Evolutionary conservation across 53 echinoderm and acorn worm genomes (phyloP).

Genomic region (Actinopyga echinites): DNA sequence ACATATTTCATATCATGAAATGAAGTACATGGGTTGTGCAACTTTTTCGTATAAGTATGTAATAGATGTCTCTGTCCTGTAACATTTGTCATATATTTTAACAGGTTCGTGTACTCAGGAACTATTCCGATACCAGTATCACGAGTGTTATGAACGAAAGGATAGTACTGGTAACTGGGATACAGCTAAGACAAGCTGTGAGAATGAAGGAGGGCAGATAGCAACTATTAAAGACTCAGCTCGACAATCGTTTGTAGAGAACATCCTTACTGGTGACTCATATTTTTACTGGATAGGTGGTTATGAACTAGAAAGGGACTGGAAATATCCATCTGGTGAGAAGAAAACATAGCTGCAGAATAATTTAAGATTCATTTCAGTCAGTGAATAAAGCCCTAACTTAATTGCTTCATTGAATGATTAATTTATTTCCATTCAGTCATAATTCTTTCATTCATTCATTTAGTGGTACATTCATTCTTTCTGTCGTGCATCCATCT

Average conservation of each 20-base stretch:
- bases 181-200: not conserved
- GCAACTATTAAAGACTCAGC: conserved; percentile 1
- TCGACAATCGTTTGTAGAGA: not conserved
- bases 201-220: not conserved
- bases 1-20: too few relatives aligned
- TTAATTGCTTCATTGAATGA: too few relatives aligned
- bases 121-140: not conserved
- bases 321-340: conserved; percentile 21
- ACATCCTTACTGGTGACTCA: not conserved
- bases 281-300: not conserved
- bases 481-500: too few relatives aligned
- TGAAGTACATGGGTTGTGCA: too few relatives aligned
- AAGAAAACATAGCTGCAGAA: too few relatives aligned
- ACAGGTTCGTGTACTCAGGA: not conserved
- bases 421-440: too few relatives aligned
- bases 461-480: too few relatives aligned
- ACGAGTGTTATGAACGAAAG: not conserved
- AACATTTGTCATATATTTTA: not conserved
- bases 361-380: too few relatives aligned
- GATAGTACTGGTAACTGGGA: not conserved
- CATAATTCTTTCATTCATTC: too few relatives aligned
- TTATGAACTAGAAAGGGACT: conserved; percentile 9
- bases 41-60: too few relatives aligned
- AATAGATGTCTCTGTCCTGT: too few relatives aligned
- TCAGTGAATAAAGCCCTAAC: too few relatives aligned